A percentile compares a stretch with the other conserved stretches of the same genome.
phyloP scores from a whole-genome alignment of 2,113 vertebrate species.

The Charadrius vociferus region DNA sequence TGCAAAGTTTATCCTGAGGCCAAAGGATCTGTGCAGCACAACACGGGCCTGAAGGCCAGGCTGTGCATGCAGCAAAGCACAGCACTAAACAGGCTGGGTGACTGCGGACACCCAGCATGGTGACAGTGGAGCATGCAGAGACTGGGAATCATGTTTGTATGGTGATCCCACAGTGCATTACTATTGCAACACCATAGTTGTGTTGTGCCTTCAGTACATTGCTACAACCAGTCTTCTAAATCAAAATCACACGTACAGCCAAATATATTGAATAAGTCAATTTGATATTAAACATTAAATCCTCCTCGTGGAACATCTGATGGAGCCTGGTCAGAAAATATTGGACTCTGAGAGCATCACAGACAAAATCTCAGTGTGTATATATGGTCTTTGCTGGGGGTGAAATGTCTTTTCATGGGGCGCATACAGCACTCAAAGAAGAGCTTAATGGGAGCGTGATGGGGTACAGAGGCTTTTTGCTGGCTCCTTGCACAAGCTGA shows the following conservation, averaged over 20 bases:
- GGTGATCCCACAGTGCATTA: too few species aligned
- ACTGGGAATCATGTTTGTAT: accelerated
- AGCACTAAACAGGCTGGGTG: background rate
- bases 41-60: background rate
- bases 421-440: background rate
- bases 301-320: background rate
- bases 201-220: background rate
- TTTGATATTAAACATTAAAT: background rate
- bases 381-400: background rate
- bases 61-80: background rate
- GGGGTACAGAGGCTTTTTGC: background rate
- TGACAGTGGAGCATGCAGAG: background rate
- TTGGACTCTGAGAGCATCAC: background rate
- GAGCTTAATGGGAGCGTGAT: background rate
- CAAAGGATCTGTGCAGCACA: background rate
- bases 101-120: background rate
- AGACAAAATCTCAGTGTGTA: background rate
- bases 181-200: background rate
- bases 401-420: background rate
- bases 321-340: background rate
- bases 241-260: background rate
- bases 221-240: background rate
- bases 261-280: background rate
- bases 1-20: background rate
- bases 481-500: background rate